Conservation (phyloP, 1,140 invertebrate species). For the Leptonema lineaticorne region DNA sequence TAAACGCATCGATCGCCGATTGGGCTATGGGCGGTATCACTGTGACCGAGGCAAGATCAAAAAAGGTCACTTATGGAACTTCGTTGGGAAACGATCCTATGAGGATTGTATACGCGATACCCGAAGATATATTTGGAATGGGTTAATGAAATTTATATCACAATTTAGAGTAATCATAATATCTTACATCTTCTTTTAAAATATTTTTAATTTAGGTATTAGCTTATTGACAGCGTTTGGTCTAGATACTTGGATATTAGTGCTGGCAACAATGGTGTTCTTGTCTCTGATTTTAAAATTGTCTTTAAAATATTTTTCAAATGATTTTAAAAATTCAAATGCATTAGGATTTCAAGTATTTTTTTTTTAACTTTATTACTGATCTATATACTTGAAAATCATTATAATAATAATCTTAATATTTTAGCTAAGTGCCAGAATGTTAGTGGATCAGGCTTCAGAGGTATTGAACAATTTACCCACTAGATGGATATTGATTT, state of each 20-base stretch:
- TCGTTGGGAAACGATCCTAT: conserved; percentile 30
- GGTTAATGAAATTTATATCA: neutral
- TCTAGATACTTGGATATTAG: neutral
- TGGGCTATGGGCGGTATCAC: conserved; percentile 34
- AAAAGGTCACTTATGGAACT: conserved; percentile 25
- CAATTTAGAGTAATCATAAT: neutral
- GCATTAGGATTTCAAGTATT: neutral
- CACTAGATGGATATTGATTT: conserved; percentile 12
- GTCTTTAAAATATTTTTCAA: neutral
- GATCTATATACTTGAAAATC: too few relatives aligned
- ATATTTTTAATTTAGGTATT: neutral
- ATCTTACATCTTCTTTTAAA: neutral
- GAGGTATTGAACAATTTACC: neutral
- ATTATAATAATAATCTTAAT: too few relatives aligned
- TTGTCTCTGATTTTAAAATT: neutral
- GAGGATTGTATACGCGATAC: conserved; percentile 24
- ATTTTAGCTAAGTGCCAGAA: conserved; percentile 11
- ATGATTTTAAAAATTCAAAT: neutral
- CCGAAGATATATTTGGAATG: conserved; percentile 16
- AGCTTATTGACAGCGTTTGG: neutral
- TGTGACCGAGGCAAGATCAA: conserved; percentile 19
- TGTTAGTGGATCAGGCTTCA: conserved; percentile 30
- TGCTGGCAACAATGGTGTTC: neutral
- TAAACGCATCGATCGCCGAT: conserved; percentile 26
- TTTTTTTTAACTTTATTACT: too few relatives aligned